Conservation (phyloP, 2,797 vertebrate genomes). For the Mus caroli region DNA sequence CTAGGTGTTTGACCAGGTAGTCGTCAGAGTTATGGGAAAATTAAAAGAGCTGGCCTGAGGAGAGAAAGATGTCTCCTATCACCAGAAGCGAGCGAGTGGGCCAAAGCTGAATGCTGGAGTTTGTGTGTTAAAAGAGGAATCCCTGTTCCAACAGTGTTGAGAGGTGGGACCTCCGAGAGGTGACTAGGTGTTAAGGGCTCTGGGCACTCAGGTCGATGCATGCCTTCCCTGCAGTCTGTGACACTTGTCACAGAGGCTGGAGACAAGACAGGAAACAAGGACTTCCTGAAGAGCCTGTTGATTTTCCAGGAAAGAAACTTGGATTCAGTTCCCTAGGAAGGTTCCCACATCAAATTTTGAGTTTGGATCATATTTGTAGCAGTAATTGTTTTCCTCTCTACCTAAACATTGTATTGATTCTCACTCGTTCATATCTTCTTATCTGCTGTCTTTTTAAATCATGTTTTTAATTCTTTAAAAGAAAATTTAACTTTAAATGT, state of each 20-base stretch:
- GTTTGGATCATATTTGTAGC: background rate
- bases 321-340: background rate
- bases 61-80: background rate
- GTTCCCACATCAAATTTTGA: background rate
- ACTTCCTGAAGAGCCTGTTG: background rate
- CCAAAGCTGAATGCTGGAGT: background rate
- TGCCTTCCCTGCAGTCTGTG: background rate
- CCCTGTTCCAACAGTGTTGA: background rate
- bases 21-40: background rate
- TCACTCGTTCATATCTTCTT: background rate
- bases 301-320: slow-evolving; percentile 54
- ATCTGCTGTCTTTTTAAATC: background rate
- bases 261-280: background rate
- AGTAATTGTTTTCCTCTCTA: background rate
- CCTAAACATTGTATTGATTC: background rate
- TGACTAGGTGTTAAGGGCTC: background rate
- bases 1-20: background rate
- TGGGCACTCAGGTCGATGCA: background rate
- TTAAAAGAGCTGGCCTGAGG: background rate
- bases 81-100: background rate
- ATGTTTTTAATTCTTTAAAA: background rate
- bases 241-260: background rate
- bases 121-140: background rate
- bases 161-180: background rate
- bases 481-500: background rate